These are phyloP conservation scores for Pyrocephalus nanus DNA, from an alignment of 2,797 vertebrate genomes.

Conservation along the genomic window DNA sequence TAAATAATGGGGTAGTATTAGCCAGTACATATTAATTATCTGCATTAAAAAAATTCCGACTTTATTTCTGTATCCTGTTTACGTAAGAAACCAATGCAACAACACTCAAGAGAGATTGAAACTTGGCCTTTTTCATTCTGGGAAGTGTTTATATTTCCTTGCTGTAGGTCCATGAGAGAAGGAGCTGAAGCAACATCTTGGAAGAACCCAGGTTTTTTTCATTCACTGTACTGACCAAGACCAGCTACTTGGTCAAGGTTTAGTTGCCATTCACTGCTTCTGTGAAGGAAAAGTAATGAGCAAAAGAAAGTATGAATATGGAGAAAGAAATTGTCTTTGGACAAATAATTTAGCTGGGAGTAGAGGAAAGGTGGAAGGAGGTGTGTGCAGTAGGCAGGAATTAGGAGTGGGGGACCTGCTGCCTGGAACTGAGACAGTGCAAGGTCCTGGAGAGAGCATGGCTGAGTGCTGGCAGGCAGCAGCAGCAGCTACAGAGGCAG, in stretches of 20 bases:
- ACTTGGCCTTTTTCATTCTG: not conserved
- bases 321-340: not conserved
- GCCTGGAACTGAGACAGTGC: not conserved
- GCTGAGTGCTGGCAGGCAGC: not conserved
- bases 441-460: not conserved
- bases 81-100: not conserved
- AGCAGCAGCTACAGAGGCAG: not conserved
- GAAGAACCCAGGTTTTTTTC: not conserved
- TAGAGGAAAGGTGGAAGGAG: not conserved
- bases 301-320: not conserved
- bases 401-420: not conserved
- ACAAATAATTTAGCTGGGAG: not conserved
- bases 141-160: not conserved
- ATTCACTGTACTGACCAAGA: not conserved
- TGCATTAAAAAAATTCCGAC: not conserved
- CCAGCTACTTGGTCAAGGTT: not conserved
- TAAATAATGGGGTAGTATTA: not conserved
- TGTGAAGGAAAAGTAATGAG: not conserved
- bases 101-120: not conserved
- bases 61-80: not conserved
- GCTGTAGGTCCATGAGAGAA: not conserved
- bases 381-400: rapidly evolving
- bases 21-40: not conserved
- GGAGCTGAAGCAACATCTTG: not conserved
- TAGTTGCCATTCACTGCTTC: not conserved